Base-by-base conservation (phyloP, 1,140 invertebrate species). In the Drosophila sechellia region DNA sequence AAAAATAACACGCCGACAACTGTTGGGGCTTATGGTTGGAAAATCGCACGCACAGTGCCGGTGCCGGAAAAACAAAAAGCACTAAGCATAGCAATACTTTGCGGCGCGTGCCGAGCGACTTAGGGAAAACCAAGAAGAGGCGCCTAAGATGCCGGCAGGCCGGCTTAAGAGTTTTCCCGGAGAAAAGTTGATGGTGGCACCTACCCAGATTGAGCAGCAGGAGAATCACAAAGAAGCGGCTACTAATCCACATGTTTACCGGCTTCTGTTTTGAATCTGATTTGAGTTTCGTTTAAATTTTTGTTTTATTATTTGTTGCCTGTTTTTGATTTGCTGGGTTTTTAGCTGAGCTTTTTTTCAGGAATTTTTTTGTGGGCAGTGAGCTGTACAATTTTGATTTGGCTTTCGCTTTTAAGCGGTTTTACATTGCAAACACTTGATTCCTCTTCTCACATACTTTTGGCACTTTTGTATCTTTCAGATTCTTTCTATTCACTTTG, bases 181-280 rank as follows among this genome's bases (percentile, higher is more conserved):
- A 58, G 57, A 53, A 22, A 31, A 34, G 15, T 42, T 20, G 17
- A 52, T 13, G 3, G 48, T 79, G 61, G 63, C 71, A 89, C 84
- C 77, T 89, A 89, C 84, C 85, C 50, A 84, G 77, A 83, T 83
- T 79, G 68, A 89, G 85, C 72, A 89, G 84, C 79, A 90, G 81
- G 77, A 81, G 80, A 90, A 90, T 89, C 80, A 89, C 77, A 66
- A 89, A 89, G 72, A 89, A 42, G 79, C 84, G 84, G 80, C 84
- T 90, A 90, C 84, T 89, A 89, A 89, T 89, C 84, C 84, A 89
- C 84, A 89, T 89, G 77, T 72, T 89, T 87, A 75, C 77, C 73
- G 84, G 72, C 66, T 75, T 77, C 68, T 86, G 83, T 86, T 85
- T 81, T 81, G 68, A 63, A 89, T 89, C 76, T 73, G 68, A 68